Evolutionary conservation across 2,113 vertebrate species (phyloP).

Genomic region (Anas platyrhynchos): DNA sequence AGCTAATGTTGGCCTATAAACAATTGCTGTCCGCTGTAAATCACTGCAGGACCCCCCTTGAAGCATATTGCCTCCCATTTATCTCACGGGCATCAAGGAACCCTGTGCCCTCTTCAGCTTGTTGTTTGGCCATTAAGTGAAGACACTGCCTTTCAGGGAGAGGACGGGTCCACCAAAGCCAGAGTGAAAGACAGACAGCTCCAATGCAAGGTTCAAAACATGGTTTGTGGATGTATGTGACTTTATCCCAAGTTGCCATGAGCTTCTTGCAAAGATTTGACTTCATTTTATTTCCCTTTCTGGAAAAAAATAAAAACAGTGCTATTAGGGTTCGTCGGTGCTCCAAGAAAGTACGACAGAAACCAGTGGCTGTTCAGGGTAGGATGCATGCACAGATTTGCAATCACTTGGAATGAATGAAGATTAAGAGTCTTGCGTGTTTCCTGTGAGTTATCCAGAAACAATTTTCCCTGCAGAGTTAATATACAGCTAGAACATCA

Average conservation of each 20-base stretch:
- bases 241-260: background rate
- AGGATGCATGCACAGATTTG: background rate
- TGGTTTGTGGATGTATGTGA: background rate
- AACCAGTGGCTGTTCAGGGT: background rate
- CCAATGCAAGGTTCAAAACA: background rate
- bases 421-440: background rate
- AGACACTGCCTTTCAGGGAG: background rate
- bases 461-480: conserved; percentile 21
- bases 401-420: background rate
- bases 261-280: background rate
- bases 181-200: background rate
- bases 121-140: conserved; percentile 1
- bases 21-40: conserved; percentile 29
- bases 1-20: conserved; percentile 51
- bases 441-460: background rate
- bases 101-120: conserved; percentile 1
- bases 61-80: conserved; percentile 28
- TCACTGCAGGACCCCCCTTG: conserved; percentile 41
- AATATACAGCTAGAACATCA: background rate
- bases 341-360: background rate
- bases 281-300: background rate
- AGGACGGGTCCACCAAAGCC: background rate
- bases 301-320: background rate
- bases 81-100: background rate
- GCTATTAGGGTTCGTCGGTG: background rate